phyloP scores from a whole-genome alignment of 2,888 invertebrate genomes.

The Folsomia manolachei region DNA sequence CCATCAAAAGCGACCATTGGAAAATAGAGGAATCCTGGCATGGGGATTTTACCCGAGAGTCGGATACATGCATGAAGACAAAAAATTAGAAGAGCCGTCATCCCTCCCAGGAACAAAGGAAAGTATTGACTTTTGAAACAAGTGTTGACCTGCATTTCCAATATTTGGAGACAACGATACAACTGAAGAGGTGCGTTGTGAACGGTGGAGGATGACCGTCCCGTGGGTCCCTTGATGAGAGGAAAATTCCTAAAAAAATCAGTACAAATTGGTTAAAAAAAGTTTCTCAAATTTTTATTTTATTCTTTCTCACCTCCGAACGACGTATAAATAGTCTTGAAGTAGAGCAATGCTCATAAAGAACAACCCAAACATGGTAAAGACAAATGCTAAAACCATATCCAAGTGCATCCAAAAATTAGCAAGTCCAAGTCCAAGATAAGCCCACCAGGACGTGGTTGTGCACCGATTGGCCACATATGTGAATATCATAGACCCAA shows the following conservation, averaged over 20 bases:
- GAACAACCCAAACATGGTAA: constrained; percentile 30
- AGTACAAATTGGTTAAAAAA: not conserved
- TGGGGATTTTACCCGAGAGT: constrained; percentile 30
- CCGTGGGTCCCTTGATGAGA: not conserved
- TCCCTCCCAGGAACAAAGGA: constrained; percentile 26
- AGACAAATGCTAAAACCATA: constrained; percentile 31
- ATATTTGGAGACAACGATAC: constrained; percentile 26
- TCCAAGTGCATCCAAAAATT: constrained; percentile 34
- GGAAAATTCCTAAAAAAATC: not conserved
- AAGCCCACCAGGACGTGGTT: constrained; percentile 14
- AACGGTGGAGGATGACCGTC: not conserved
- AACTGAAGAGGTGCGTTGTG: constrained; percentile 3
- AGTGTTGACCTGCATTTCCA: constrained; percentile 29
- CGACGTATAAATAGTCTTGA: constrained; percentile 24
- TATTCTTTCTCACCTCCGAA: constrained; percentile 20
- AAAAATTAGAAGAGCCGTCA: constrained; percentile 29
- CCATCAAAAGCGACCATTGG: constrained; percentile 28
- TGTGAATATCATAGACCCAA: constrained; percentile 25
- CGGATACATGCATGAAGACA: constrained; percentile 29
- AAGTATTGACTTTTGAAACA: constrained; percentile 32
- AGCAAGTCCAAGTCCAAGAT: constrained; percentile 11
- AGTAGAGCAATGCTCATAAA: constrained; percentile 29
- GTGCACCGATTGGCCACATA: constrained; percentile 20
- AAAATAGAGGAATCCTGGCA: constrained; percentile 34
- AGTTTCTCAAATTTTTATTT: not conserved